Evolutionary conservation across 2,797 vertebrate genomes (phyloP).

Genomic region (Lepilemur septentrionalis): DNA sequence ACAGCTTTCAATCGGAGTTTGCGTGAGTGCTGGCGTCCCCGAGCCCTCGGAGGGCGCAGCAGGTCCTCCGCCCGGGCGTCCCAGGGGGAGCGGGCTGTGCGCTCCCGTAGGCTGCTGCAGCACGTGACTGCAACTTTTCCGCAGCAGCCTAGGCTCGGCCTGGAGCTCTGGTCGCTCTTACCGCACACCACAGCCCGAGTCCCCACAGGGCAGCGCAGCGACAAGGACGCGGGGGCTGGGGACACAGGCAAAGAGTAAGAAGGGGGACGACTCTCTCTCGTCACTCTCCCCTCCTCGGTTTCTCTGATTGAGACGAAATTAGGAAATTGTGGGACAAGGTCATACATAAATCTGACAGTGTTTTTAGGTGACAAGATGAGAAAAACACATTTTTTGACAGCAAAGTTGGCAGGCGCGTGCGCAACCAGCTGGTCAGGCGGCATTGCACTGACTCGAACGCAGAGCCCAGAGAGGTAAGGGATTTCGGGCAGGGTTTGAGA

Average conservation of each 20-base stretch:
- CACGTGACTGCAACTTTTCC: slow-evolving; percentile 63
- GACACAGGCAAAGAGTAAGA: not conserved
- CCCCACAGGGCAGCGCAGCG: not conserved
- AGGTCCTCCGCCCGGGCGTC: not conserved
- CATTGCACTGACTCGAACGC: not conserved
- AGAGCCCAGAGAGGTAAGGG: not conserved
- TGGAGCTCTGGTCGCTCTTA: not conserved
- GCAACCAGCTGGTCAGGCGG: not conserved
- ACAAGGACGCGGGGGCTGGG: not conserved
- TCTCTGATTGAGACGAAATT: not conserved
- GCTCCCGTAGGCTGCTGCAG: not conserved
- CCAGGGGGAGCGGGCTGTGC: not conserved
- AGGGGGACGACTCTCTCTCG: not conserved
- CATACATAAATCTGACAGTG: not conserved
- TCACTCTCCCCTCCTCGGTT: not conserved
- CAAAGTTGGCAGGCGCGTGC: not conserved
- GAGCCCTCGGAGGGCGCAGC: not conserved
- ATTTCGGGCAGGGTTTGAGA: not conserved
- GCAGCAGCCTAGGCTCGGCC: not conserved
- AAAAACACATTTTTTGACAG: slow-evolving; percentile 6
- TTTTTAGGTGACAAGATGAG: not conserved
- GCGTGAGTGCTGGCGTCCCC: not conserved
- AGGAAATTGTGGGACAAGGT: not conserved
- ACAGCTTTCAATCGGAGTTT: not conserved
- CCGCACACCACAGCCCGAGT: not conserved